Conservation (phyloP, 2,797 vertebrate genomes). For the Atherinosoma microstoma region DNA sequence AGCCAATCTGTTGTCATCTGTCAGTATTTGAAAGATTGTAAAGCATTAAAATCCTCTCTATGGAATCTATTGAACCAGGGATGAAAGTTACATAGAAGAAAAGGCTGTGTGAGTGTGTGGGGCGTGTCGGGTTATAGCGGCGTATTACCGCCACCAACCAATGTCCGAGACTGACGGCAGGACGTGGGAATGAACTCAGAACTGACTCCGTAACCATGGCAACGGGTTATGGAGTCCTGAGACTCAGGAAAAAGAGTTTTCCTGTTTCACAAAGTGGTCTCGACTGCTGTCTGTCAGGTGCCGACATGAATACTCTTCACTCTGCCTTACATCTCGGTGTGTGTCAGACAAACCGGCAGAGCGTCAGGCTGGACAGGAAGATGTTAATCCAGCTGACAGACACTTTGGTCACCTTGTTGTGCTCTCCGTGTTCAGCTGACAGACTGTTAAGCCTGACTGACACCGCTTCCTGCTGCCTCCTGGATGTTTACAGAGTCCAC, state of each 20-base stretch:
- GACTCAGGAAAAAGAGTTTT: background rate
- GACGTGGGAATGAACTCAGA: too few relatives aligned
- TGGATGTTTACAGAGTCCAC: background rate
- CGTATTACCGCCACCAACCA: too few relatives aligned
- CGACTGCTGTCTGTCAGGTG: background rate
- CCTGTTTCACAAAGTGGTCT: background rate
- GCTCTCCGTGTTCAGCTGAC: background rate
- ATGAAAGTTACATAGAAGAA: too few relatives aligned
- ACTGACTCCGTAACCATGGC: too few relatives aligned
- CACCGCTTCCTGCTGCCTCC: conserved; percentile 19
- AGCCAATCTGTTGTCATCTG: too few relatives aligned
- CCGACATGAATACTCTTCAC: background rate
- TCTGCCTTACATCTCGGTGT: background rate
- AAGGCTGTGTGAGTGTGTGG: too few relatives aligned
- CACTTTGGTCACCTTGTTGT: background rate
- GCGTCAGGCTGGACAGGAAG: conserved; percentile 15
- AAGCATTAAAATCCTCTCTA: background rate
- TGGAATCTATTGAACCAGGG: background rate
- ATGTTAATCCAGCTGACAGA: conserved; percentile 17
- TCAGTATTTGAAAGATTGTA: too few relatives aligned
- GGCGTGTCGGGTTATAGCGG: too few relatives aligned
- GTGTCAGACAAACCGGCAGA: background rate
- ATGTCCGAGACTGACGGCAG: too few relatives aligned
- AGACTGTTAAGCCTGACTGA: conserved; percentile 29
- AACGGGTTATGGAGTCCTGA: too few relatives aligned